A percentile compares a stretch with the other conserved stretches of the same genome.
phyloP scores from a whole-genome alignment of 2,888 invertebrate genomes.

The Zele albiditarsus region DNA sequence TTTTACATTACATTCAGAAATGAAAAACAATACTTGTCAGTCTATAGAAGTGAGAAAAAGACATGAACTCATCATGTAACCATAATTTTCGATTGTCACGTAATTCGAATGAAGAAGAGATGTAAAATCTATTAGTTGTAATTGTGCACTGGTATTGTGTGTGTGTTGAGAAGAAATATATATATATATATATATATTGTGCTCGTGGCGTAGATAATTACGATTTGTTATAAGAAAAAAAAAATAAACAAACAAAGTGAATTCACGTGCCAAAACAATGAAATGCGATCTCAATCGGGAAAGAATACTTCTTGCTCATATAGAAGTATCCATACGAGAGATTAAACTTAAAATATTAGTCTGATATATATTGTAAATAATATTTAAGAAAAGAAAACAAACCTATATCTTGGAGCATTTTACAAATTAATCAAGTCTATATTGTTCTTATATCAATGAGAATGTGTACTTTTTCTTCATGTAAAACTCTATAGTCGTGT shows the following conservation, averaged over 20 bases:
- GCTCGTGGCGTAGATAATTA: constrained; percentile 48
- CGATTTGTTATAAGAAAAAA: constrained; percentile 42
- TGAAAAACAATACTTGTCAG: too few species aligned
- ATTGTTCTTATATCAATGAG: constrained; percentile 43
- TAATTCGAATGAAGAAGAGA: constrained; percentile 23
- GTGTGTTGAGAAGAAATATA: constrained; percentile 27
- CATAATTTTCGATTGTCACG: background rate
- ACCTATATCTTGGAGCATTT: constrained; percentile 52
- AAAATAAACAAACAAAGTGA: constrained; percentile 62
- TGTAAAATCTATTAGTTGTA: background rate
- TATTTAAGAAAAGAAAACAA: constrained; percentile 12
- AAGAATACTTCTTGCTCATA: constrained; percentile 19
- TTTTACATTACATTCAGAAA: too few species aligned
- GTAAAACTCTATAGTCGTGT: constrained; percentile 2
- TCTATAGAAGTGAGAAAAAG: too few species aligned
- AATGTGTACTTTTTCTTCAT: constrained; percentile 38
- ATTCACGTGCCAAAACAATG: constrained; percentile 71
- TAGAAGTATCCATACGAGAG: constrained; percentile 14
- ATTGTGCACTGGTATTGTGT: background rate
- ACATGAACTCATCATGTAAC: background rate
- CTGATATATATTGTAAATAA: constrained; percentile 37
- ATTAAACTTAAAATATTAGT: constrained; percentile 16
- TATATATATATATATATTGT: constrained; percentile 51
- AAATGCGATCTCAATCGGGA: constrained; percentile 37
- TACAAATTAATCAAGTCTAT: constrained; percentile 47